Percentiles rank a stretch among this genome's conserved stretches.
These are phyloP conservation scores for Tichodroma muraria DNA, from an alignment of 2,113 vertebrate species.

Conservation along the genomic window DNA sequence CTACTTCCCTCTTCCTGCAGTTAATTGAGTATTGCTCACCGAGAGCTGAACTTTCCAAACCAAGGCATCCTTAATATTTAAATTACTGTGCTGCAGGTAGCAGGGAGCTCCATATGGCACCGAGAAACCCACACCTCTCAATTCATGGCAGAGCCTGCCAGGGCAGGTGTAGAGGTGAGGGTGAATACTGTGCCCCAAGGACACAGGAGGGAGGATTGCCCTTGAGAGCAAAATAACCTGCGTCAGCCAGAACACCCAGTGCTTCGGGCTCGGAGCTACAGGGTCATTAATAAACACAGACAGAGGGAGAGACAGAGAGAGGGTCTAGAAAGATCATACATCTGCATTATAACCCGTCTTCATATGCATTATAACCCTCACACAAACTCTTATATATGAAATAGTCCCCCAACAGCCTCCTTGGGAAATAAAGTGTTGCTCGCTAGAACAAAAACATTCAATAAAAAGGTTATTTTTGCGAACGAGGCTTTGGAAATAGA, in stretches of 20 bases:
- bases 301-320: not conserved
- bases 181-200: not conserved
- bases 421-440: not conserved
- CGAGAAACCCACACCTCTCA: not conserved
- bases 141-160: not conserved
- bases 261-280: not conserved
- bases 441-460: not conserved
- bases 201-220: not conserved
- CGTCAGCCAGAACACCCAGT: not conserved
- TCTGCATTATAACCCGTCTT: not conserved
- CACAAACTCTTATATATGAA: not conserved
- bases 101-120: not conserved
- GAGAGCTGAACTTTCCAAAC: not conserved
- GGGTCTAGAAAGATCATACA: not conserved
- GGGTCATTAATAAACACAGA: not conserved
- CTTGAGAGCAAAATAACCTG: not conserved
- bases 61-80: not conserved
- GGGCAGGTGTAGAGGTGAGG: not conserved
- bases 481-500: constrained; percentile 10
- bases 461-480: constrained; percentile 20
- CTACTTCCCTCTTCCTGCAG: not conserved
- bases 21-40: not conserved
- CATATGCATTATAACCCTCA: not conserved
- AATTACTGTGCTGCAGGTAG: not conserved
- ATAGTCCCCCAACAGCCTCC: not conserved